Conservation (phyloP, 1,140 invertebrate genomes). For the Nasonia longicornis region DNA sequence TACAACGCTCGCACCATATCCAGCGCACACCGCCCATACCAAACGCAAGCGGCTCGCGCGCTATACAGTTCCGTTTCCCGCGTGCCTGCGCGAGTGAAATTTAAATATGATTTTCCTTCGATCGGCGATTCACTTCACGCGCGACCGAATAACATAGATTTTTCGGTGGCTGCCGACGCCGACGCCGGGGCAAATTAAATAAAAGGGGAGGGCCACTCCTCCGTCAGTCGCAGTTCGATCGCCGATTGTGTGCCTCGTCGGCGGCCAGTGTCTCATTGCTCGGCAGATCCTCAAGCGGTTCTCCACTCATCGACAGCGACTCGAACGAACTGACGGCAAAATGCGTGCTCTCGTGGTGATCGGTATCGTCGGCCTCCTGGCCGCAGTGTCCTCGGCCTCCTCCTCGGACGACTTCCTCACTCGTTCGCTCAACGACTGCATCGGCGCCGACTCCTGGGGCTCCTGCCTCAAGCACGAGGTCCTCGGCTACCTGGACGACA, state of each 20-base stretch:
- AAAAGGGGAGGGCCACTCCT: slow-evolving; percentile 69
- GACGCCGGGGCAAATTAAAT: slow-evolving; percentile 65
- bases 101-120: slow-evolving; percentile 69
- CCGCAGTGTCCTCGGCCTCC: slow-evolving; percentile 53
- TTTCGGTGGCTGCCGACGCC: slow-evolving; percentile 31
- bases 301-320: slow-evolving; percentile 34
- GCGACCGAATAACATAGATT: slow-evolving; percentile 71
- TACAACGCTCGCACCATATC: slow-evolving; percentile 18
- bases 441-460: slow-evolving; percentile 73
- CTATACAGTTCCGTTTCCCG: slow-evolving; percentile 56
- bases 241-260: slow-evolving; percentile 57
- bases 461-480: slow-evolving; percentile 81
- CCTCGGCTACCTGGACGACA: slow-evolving; percentile 78
- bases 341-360: slow-evolving; percentile 57
- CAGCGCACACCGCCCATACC: slow-evolving; percentile 37
- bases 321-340: slow-evolving; percentile 37
- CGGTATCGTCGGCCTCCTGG: slow-evolving; percentile 27
- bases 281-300: slow-evolving; percentile 33
- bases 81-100: slow-evolving; percentile 63
- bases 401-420: slow-evolving; percentile 75
- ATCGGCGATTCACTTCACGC: slow-evolving; percentile 66
- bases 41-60: neutral
- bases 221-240: slow-evolving; percentile 69
- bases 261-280: slow-evolving; percentile 11
- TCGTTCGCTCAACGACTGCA: slow-evolving; percentile 79